A percentile compares a stretch with the other conserved stretches of the same genome.
These are phyloP conservation scores for Hephaestus fuliginosus DNA, from an alignment of 2,797 vertebrate species.

Conservation along the genomic window DNA sequence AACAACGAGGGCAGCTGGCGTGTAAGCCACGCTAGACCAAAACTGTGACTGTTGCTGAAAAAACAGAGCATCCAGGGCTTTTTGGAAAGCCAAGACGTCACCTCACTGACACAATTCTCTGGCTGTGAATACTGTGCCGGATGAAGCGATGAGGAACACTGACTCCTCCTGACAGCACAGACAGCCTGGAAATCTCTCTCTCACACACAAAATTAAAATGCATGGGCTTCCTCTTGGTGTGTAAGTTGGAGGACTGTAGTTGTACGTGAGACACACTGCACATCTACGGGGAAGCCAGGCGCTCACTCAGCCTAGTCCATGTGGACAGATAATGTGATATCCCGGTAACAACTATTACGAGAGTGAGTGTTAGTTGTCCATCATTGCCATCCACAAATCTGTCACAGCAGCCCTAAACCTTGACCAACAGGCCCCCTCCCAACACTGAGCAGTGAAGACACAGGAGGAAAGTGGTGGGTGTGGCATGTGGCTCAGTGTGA, in stretches of 20 bases:
- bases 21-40: constrained; percentile 13
- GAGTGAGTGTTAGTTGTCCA: constrained; percentile 60
- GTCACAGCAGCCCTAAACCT: constrained; percentile 57
- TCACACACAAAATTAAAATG: constrained; percentile 38
- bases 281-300: not conserved
- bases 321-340: constrained; percentile 1
- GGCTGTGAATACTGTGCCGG: constrained; percentile 65
- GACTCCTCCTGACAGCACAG: constrained; percentile 63
- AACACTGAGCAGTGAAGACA: constrained; percentile 13
- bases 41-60: constrained; percentile 36
- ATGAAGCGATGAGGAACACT: constrained; percentile 58
- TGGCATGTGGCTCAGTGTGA: constrained; percentile 55
- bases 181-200: constrained; percentile 46
- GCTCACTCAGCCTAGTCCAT: not conserved
- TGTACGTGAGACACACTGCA: constrained; percentile 13
- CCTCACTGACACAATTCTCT: constrained; percentile 67
- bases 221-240: not conserved
- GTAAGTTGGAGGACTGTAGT: constrained; percentile 16
- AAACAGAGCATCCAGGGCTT: constrained; percentile 50
- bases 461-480: constrained; percentile 35
- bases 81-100: constrained; percentile 55
- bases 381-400: constrained; percentile 67
- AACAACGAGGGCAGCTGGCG: constrained; percentile 48
- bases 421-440: constrained; percentile 5
- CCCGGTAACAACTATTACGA: constrained; percentile 14